Evolutionary conservation across 2,113 vertebrate genomes (phyloP).

Genomic region (Delphinapterus leucas): DNA sequence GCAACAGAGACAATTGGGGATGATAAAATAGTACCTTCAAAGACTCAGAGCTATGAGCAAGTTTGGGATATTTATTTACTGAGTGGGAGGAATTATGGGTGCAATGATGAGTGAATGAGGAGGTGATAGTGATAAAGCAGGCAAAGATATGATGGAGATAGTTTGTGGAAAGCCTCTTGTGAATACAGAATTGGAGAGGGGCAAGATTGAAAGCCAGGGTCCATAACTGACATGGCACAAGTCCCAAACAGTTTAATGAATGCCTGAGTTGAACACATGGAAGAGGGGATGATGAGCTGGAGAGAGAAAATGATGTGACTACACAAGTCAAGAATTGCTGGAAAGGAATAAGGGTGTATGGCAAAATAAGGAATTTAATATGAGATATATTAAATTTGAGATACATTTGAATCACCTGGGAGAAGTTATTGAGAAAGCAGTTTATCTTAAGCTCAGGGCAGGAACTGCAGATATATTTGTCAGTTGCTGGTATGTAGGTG

Average conservation of each 20-base stretch:
- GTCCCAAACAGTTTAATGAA: background rate
- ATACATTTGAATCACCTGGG: background rate
- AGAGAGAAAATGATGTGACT: background rate
- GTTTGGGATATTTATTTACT: background rate
- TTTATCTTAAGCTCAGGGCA: background rate
- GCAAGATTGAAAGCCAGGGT: background rate
- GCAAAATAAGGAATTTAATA: background rate
- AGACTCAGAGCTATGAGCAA: background rate
- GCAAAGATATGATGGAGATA: background rate
- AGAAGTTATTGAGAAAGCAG: background rate
- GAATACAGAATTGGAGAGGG: background rate
- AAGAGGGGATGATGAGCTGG: background rate
- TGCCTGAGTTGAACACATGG: background rate
- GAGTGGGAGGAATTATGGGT: background rate
- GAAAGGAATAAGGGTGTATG: background rate
- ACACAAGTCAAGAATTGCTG: background rate
- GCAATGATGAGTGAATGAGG: background rate
- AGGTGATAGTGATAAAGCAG: background rate
- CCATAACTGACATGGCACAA: background rate
- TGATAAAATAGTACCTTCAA: background rate
- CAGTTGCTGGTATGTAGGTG: background rate
- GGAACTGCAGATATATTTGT: background rate
- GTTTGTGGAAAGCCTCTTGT: background rate
- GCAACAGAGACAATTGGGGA: background rate
- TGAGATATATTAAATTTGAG: background rate